Conservation (phyloP, 1,140 invertebrate genomes). For the Diploscapter pachys region DNA sequence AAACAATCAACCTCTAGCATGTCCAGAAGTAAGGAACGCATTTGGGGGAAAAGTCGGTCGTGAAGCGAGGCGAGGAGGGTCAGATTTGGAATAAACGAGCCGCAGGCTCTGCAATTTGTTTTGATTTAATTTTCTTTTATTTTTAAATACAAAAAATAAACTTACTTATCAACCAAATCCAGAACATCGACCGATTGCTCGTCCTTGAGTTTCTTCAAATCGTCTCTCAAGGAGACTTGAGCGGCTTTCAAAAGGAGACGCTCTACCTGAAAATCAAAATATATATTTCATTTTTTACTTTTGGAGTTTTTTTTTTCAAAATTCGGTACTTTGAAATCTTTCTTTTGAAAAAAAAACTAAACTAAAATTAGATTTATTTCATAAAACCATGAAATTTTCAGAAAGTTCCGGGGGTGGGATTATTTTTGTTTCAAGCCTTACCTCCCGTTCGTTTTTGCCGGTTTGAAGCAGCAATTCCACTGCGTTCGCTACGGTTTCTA, state of each 20-base stretch:
- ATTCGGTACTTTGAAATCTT: no score
- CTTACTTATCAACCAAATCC: conserved; percentile 81
- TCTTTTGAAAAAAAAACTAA: no score
- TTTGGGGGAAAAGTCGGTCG: conserved; percentile 58
- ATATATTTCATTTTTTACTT: no score
- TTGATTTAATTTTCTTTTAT: neutral
- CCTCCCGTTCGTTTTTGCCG: no score
- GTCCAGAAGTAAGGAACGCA: no score
- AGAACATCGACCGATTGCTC: conserved; percentile 71
- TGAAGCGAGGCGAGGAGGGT: conserved; percentile 12
- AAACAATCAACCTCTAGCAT: no score
- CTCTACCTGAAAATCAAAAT: conserved; percentile 14
- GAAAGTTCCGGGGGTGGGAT: no score
- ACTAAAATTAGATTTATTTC: no score
- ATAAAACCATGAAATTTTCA: no score
- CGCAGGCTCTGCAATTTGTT: conserved; percentile 14
- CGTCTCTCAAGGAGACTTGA: conserved; percentile 14
- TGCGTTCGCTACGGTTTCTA: conserved; percentile 40
- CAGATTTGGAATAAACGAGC: conserved; percentile 22
- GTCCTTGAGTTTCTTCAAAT: conserved; percentile 25
- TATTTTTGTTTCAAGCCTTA: no score
- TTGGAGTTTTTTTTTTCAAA: no score
- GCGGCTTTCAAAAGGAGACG: conserved; percentile 6
- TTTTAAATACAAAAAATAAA: no score
- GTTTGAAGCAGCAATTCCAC: conserved; percentile 57